Percentiles rank a stretch among this genome's conserved stretches.
These are phyloP conservation scores for Epizoanthus scotinus DNA, from an alignment of 92 coral and sea anemone species.

Conservation along the genomic window DNA sequence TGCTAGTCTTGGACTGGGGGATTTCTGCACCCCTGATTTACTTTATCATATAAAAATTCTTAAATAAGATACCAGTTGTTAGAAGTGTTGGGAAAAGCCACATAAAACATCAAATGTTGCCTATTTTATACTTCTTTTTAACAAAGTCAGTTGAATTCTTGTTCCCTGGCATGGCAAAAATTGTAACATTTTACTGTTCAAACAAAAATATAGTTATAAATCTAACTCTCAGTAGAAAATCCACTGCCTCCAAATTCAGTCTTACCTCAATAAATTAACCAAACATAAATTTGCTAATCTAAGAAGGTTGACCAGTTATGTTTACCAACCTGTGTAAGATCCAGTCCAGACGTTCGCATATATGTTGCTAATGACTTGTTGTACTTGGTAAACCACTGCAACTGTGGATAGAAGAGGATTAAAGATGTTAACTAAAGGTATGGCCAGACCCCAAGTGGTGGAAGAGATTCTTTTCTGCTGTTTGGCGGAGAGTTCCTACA, in stretches of 20 bases:
- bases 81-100: too few species aligned
- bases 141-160: too few species aligned
- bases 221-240: background rate
- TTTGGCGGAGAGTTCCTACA: background rate
- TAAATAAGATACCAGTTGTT: too few species aligned
- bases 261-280: background rate
- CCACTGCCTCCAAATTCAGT: background rate
- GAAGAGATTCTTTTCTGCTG: too few species aligned
- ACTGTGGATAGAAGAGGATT: slow-evolving; percentile 37
- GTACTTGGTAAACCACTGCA: slow-evolving; percentile 89
- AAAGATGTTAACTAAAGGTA: background rate
- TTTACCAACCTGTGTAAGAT: slow-evolving; percentile 83
- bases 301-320: background rate
- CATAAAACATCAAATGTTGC: too few species aligned
- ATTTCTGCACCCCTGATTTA: too few species aligned
- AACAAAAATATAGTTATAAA: background rate
- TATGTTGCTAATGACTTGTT: slow-evolving; percentile 89
- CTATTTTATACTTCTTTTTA: too few species aligned
- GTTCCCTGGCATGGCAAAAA: too few species aligned
- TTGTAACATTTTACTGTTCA: background rate
- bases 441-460: background rate
- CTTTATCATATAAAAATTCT: too few species aligned
- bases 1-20: too few species aligned
- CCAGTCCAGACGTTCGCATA: slow-evolving; percentile 93
- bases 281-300: too few species aligned